These are phyloP conservation scores for Arvicanthis niloticus DNA, from an alignment of 2,113 vertebrate species.

Conservation along the genomic window DNA sequence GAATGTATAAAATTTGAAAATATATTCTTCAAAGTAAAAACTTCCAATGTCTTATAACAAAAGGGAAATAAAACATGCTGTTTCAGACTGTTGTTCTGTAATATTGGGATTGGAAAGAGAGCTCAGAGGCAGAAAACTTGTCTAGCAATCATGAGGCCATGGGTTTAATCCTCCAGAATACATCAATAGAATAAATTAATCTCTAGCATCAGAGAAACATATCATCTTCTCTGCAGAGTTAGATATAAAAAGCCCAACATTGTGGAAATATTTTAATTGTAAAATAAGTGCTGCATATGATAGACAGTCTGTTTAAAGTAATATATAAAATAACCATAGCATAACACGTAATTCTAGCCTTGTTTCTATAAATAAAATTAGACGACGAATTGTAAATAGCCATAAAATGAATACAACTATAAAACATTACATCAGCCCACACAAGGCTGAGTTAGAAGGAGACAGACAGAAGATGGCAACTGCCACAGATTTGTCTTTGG, in stretches of 20 bases:
- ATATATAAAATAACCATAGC: background rate
- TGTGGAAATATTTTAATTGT: background rate
- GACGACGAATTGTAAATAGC: background rate
- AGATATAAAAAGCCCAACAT: background rate
- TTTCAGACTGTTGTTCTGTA: background rate
- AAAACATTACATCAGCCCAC: background rate
- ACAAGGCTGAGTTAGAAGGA: background rate
- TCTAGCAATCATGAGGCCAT: background rate
- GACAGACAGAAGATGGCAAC: background rate
- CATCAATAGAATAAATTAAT: background rate
- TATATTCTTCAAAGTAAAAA: background rate
- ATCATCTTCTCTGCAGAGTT: background rate
- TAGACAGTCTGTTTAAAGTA: background rate
- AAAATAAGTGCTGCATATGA: background rate
- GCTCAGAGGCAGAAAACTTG: background rate
- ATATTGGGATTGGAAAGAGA: background rate
- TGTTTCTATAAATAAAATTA: background rate
- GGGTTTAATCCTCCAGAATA: background rate
- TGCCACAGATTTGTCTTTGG: background rate
- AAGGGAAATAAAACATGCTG: background rate
- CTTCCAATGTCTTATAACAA: background rate
- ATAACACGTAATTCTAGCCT: background rate
- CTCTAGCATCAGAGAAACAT: no score
- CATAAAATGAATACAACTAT: background rate
- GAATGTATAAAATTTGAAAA: conserved; percentile 12